These are phyloP conservation scores for Beris chalybata DNA, from an alignment of 2,888 invertebrate species.

Conservation along the genomic window DNA sequence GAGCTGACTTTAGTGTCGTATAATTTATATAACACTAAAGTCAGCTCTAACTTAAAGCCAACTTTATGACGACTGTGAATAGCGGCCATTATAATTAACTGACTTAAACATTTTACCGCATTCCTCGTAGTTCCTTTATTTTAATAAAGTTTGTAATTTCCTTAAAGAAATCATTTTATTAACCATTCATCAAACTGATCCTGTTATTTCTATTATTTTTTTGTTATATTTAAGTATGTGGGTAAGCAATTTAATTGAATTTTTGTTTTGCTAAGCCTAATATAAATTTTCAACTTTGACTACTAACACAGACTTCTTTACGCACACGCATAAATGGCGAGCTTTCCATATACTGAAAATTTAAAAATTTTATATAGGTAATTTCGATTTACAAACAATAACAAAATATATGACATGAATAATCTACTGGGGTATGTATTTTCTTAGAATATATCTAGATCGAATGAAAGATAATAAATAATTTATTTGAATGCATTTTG, in stretches of 20 bases:
- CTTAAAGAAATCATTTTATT: not conserved
- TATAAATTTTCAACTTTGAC: conserved; percentile 12
- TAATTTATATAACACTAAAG: too few relatives aligned
- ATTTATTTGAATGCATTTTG: too few relatives aligned
- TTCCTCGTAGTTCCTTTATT: too few relatives aligned
- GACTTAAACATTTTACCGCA: too few relatives aligned
- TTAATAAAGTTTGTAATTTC: not conserved
- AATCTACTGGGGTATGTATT: too few relatives aligned
- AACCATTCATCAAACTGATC: not conserved
- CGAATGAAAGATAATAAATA: too few relatives aligned
- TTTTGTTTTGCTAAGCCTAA: conserved; percentile 4
- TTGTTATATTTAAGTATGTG: not conserved
- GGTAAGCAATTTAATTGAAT: not conserved
- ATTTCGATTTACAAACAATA: not conserved
- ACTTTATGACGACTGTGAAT: too few relatives aligned
- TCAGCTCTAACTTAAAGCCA: too few relatives aligned
- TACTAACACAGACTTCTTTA: conserved; percentile 40
- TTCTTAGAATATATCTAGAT: too few relatives aligned
- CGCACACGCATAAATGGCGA: conserved; percentile 38
- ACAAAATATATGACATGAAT: too few relatives aligned
- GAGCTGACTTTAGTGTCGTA: too few relatives aligned
- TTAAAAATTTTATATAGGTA: conserved; percentile 16
- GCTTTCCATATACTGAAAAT: conserved; percentile 38
- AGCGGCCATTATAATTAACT: too few relatives aligned
- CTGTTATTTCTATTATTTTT: not conserved